Evolutionary conservation across 1,140 invertebrate species (phyloP), one percentile per base, ranked within the genome.

Genomic region (Schlechtendalia chinensis): DNA sequence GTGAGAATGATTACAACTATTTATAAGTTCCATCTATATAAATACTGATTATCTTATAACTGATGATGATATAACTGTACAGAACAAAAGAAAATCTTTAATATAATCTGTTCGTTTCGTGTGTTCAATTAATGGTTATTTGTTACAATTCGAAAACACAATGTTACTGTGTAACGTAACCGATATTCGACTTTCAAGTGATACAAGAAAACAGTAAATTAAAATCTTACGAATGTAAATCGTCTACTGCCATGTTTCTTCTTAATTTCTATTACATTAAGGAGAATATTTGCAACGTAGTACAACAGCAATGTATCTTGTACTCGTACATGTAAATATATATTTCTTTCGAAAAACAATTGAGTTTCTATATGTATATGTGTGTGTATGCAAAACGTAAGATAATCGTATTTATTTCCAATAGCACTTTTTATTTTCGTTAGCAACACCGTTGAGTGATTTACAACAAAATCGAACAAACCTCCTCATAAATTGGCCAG

Each of bases 391-490:
- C 47, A 63, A 79, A 79, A 47, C 17, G 58, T 63, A 17, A 10
- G 50, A 0, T 4, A 27, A 29, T 50, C 59, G 50, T 45, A 77
- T 77, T 61, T 24, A 24, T 63, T 63, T 63, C 45, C 8, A 39
- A 3, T 50, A 11, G 17, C 10, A 63, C n/a, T 63, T 16, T 79
- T 79, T 63, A 63, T 59, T 59, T 77, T 58, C 32, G 27, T 61
- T 77, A 77, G 14, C 29, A 11, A 5, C 11, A 12, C 29, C 29
- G n/a, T 17, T 45, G 29, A 77, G 75, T 63, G 58, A 79, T 79
- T 79, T 79, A 79, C 39, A 63, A 63, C 8, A 8, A 17, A 79
- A 79, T 79, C 24, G 39, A 79, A 79, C 58, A 63, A 79, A 61
- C 75, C 24, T 47, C 8, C 75, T 79, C 58, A 47, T 77, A 61